Base-by-base conservation (phyloP, 64 coral and sea anemone species). In the Stichodactyla helianthus region DNA sequence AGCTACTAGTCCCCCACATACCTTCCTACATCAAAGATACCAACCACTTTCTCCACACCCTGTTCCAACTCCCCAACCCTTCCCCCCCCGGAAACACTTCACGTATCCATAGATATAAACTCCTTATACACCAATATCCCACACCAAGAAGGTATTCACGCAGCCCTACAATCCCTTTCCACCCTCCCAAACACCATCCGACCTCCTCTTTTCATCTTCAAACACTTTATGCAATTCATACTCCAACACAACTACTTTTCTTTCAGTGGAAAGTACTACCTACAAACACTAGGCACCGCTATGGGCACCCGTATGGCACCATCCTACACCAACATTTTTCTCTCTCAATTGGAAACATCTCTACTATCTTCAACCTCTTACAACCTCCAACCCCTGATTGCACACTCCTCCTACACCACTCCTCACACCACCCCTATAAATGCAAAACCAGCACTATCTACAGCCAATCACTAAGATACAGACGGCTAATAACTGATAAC, bases 261-360 rank as follows among this genome's bases (percentile, higher is more conserved):
- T 6, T 91, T 91, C 23, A 80, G 87, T 10, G 14, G 59, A 22
- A 14, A 82, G 65, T 13, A 54, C 44, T 87, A 82, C 52, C 6
- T 67, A n/a, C 89, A 89, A 28, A 44, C 35, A 44, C 89, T 79
- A n/a, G 89, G 83, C 20, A 79, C 82, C 4, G 76, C 71, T 2
- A 91, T 82, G 79, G 80, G 79, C 16, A 83, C 88, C 1, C 55
- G 88, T 1, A 83, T 82, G 79, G 88, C 88, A 6, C 88, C 88
- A 10, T 84, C 89, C 8, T 90, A 90, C 22, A 82, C 83, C 10
- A 90, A 90, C 70, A 9, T 90, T 1, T 90, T 90, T 52, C 55
- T 90, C 18, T 53, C n/a, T 2, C 7, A 77, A 54, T 44, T 90
- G 0, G 82, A 90, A 51, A 11, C 59, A 31, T 16, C 68, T 53